A percentile compares a stretch with the other conserved stretches of the same genome.
phyloP scores from a whole-genome alignment of 2,797 vertebrate species.

The Alcedo atthis region DNA sequence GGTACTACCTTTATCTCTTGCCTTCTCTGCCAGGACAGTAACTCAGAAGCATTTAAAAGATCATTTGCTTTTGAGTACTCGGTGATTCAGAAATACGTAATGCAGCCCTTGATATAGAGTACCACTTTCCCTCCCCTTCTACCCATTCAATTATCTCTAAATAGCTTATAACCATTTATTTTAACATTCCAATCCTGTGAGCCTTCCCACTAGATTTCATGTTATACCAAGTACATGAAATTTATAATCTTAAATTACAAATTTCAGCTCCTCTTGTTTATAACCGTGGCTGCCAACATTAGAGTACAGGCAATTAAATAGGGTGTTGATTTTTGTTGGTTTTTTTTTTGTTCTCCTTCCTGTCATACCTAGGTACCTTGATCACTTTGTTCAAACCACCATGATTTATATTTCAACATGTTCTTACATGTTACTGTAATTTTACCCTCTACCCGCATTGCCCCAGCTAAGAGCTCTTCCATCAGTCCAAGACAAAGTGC shows the following conservation, averaged over 20 bases:
- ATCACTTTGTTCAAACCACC: not conserved
- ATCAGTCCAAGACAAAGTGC: not conserved
- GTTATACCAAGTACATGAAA: constrained; percentile 25
- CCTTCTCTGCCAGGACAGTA: not conserved
- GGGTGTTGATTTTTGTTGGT: not conserved
- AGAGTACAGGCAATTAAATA: constrained; percentile 1
- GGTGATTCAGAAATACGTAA: constrained; percentile 32
- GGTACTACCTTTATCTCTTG: not conserved
- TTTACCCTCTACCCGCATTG: not conserved
- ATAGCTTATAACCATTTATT: constrained; percentile 38
- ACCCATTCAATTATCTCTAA: constrained; percentile 23
- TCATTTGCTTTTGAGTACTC: constrained; percentile 6
- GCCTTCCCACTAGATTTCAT: constrained; percentile 38
- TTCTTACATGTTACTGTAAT: not conserved
- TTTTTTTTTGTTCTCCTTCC: not conserved
- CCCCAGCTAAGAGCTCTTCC: not conserved
- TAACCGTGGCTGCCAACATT: not conserved
- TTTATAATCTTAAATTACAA: not conserved
- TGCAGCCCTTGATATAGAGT: not conserved
- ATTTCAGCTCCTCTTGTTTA: constrained; percentile 28
- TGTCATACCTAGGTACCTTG: not conserved
- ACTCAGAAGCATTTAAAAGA: constrained; percentile 9
- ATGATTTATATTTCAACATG: not conserved
- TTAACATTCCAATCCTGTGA: constrained; percentile 25
- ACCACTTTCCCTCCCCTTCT: constrained; percentile 21